Conservation (phyloP, 92 coral and sea anemone genomes). For the Scolanthus callimorphus region DNA sequence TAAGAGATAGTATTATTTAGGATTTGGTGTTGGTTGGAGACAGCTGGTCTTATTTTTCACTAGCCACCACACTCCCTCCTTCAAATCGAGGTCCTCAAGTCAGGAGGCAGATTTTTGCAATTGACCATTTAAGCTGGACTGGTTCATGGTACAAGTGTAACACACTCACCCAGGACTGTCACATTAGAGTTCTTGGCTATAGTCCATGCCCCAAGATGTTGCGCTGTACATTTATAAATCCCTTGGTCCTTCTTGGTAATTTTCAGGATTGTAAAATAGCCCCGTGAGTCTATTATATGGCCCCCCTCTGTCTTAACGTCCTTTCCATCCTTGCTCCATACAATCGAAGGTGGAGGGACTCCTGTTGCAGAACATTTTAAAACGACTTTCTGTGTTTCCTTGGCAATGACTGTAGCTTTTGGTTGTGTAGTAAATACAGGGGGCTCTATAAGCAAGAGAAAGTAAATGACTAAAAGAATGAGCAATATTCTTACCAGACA, state of each 20-base stretch:
- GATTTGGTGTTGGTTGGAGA: too few relatives aligned
- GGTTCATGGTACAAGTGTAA: neutral
- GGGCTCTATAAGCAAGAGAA: neutral
- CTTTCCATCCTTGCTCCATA: constrained; percentile 46
- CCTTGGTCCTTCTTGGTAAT: constrained; percentile 26
- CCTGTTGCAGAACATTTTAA: constrained; percentile 56
- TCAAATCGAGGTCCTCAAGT: too few relatives aligned
- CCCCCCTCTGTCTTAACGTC: constrained; percentile 8
- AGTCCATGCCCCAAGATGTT: constrained; percentile 24
- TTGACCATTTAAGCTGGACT: neutral
- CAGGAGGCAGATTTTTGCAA: too few relatives aligned
- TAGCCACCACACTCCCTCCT: too few relatives aligned
- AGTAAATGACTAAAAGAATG: too few relatives aligned
- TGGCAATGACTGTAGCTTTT: constrained; percentile 37
- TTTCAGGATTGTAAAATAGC: constrained; percentile 45
- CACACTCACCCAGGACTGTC: constrained; percentile 59
- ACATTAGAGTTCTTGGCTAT: constrained; percentile 36
- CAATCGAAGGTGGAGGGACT: constrained; percentile 40
- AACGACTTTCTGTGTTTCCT: constrained; percentile 38
- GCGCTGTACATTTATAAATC: constrained; percentile 49
- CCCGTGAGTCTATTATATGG: constrained; percentile 13
- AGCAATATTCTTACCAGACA: too few relatives aligned
- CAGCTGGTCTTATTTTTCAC: too few relatives aligned
- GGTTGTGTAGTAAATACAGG: constrained; percentile 40
- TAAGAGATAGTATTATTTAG: too few relatives aligned